Percentiles rank a stretch among this genome's conserved stretches.
Conservation (phyloP, 2,888 invertebrate genomes). For the Mesoligia furuncula region DNA sequence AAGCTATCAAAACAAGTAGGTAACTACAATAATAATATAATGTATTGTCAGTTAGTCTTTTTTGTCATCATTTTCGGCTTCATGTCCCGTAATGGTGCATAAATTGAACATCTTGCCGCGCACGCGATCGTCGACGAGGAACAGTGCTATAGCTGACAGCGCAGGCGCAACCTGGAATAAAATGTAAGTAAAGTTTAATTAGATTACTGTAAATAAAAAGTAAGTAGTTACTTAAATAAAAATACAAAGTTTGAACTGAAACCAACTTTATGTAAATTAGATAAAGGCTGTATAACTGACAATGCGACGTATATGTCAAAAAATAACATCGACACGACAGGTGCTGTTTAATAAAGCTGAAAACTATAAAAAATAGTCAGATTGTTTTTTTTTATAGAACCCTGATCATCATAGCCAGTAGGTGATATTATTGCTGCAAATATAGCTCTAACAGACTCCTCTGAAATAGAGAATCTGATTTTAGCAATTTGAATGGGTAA, state of each 20-base stretch:
- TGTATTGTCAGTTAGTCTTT: conserved; percentile 56
- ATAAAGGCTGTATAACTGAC: neutral
- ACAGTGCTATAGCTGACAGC: conserved; percentile 69
- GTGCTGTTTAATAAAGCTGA: neutral
- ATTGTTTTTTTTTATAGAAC: neutral
- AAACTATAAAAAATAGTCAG: neutral
- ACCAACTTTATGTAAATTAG: neutral
- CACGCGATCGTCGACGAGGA: conserved; percentile 71
- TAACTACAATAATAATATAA: neutral
- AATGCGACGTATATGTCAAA: neutral
- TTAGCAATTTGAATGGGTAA: neutral
- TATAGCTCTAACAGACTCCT: neutral
- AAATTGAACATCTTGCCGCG: conserved; percentile 71
- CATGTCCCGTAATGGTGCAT: conserved; percentile 15
- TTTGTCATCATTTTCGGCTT: conserved; percentile 48
- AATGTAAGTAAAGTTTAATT: conserved; percentile 9
- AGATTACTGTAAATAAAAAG: neutral
- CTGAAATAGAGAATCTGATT: neutral
- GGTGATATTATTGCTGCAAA: too few relatives aligned
- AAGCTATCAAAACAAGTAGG: neutral
- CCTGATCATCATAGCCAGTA: neutral
- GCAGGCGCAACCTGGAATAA: conserved; percentile 76
- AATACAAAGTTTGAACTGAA: neutral
- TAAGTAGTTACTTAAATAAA: too few relatives aligned
- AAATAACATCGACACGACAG: too few relatives aligned